A percentile compares a stretch with the other conserved stretches of the same genome.
Conservation (phyloP, 2,888 invertebrate species). For the Lamproptera curius region DNA sequence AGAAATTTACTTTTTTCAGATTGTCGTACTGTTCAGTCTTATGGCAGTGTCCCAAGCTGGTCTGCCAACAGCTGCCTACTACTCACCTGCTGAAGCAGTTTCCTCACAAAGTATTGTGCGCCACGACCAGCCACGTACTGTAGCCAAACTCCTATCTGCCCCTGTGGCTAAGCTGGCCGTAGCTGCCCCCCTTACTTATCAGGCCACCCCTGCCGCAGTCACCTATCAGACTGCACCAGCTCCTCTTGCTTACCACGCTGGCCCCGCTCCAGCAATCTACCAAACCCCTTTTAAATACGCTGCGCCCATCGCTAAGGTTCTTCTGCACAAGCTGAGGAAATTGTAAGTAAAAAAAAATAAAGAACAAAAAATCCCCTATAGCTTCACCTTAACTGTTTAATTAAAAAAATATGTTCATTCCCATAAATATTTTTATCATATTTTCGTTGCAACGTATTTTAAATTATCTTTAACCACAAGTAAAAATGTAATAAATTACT, state of each 20-base stretch:
- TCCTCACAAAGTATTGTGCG: conserved; percentile 54
- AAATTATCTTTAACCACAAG: not conserved
- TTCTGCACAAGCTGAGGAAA: conserved; percentile 33
- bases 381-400: too few relatives aligned
- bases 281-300: conserved; percentile 33
- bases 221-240: conserved; percentile 42
- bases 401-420: not conserved
- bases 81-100: conserved; percentile 46
- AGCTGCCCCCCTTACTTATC: conserved; percentile 29
- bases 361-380: too few relatives aligned
- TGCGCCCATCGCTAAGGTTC: conserved; percentile 36
- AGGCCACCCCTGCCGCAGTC: conserved; percentile 31
- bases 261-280: conserved; percentile 27
- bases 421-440: not conserved
- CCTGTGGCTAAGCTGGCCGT: conserved; percentile 28
- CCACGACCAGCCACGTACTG: conserved; percentile 43
- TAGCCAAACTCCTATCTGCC: conserved; percentile 35
- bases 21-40: conserved; percentile 35
- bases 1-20: conserved; percentile 31
- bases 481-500: not conserved
- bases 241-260: not conserved
- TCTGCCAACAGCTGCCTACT: conserved; percentile 49
- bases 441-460: not conserved
- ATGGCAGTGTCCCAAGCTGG: conserved; percentile 38
- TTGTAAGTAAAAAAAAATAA: conserved; percentile 29